Evolutionary conservation across 2,113 vertebrate genomes (phyloP).

Genomic region (Tringa solitaria): DNA sequence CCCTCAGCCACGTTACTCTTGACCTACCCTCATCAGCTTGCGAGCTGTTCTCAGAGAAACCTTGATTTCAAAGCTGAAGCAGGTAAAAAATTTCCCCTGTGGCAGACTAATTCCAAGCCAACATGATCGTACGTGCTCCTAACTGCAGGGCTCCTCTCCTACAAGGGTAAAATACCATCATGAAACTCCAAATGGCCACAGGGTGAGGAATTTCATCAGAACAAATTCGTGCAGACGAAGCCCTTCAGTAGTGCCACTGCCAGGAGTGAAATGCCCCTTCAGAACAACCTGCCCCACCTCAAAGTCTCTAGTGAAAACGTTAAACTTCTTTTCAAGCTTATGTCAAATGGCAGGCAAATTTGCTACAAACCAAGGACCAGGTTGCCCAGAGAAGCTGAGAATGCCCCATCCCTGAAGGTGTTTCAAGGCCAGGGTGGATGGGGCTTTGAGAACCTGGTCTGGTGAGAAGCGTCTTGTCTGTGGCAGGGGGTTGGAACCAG

Average conservation of each 20-base stretch:
- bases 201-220: neutral
- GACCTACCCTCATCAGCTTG: neutral
- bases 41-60: neutral
- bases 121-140: neutral
- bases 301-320: neutral
- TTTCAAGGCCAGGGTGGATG: neutral
- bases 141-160: neutral
- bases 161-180: neutral
- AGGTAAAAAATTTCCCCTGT: neutral
- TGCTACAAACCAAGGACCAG: neutral
- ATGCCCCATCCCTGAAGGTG: neutral
- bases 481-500: neutral
- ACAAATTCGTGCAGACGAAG: neutral
- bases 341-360: neutral
- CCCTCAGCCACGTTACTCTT: neutral
- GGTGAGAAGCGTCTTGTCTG: neutral
- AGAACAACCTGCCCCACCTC: neutral
- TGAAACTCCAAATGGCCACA: neutral
- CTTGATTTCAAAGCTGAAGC: neutral
- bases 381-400: neutral
- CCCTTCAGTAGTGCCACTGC: rapidly evolving
- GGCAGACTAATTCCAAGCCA: neutral
- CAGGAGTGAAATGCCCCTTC: neutral
- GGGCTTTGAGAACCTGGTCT: neutral
- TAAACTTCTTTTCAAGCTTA: neutral